Base-by-base conservation (phyloP, 2,113 vertebrate species). In the Strix aluco region DNA sequence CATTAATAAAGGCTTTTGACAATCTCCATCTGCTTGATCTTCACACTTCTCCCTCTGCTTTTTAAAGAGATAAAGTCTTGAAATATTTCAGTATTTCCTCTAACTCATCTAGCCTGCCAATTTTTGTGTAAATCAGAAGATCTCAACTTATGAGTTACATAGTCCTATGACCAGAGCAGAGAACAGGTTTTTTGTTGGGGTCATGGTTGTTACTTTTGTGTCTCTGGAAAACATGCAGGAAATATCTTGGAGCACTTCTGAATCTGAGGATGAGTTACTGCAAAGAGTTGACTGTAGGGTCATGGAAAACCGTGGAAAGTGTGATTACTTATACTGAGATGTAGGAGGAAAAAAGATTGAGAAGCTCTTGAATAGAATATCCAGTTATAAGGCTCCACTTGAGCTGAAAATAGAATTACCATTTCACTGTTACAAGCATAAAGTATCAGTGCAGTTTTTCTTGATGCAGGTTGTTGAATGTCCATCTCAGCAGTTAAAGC, bases 1-100 rank as follows among this genome's bases (percentile, higher is more conserved):
- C 66, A 84, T 95, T 97, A 95, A 95, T 96, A 97, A 94, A 96
- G 74, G 29, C 54, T 95, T 97, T 96, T 96, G 96, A 95, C 89
- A 97, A 90, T 49, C 91, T 95, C 92, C 92, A 96, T 96, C 94
- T 95, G 94, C 78, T 96, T 94, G 75, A 94, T 97, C 91, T 96
- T 94, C 94, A 97, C 89, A 90, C 86, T 86, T 94, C 87, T 79
- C 46, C 44, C 40, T 92, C 83, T 90, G 73, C 25, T 86, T 91
- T 97, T 90, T 95, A 85, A 92, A 70, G 72, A 94, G 65, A 92
- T 40, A 90, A 82, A 94, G 34, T 81, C 86, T 94, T 90, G 90
- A 91, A 95, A 80, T 90, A 82, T 90, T 90, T 90, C 79, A 86
- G 26, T 66, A 51, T 94, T 94, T 95, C 70, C 65, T 95, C 46